A percentile compares a stretch with the other conserved stretches of the same genome.
Evolutionary conservation across 2,113 vertebrate genomes (phyloP).

Genomic region (Reinhardtius hippoglossoides): DNA sequence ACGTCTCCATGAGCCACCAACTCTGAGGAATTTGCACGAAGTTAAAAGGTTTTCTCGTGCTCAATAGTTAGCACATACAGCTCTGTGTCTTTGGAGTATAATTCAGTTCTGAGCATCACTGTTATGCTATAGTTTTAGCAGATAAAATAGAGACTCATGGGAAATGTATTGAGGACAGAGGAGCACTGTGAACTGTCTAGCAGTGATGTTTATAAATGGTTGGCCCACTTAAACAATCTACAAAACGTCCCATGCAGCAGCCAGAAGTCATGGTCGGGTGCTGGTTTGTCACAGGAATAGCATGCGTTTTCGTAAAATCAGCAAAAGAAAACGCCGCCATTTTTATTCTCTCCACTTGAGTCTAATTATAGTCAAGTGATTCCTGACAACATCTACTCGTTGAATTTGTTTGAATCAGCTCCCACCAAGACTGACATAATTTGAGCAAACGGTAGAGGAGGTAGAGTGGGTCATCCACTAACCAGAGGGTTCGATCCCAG

Average conservation of each 20-base stretch:
- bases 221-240: neutral
- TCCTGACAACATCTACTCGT: too few relatives aligned
- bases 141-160: neutral
- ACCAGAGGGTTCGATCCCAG: too few relatives aligned
- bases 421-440: too few relatives aligned
- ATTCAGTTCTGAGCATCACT: neutral
- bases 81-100: too few relatives aligned
- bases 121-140: neutral
- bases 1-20: neutral
- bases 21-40: neutral
- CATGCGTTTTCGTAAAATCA: too few relatives aligned
- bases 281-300: neutral
- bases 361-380: too few relatives aligned
- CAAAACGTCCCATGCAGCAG: neutral
- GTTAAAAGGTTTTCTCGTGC: neutral
- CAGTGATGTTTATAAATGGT: neutral
- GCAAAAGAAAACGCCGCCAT: too few relatives aligned
- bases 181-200: neutral
- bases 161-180: conserved; percentile 2
- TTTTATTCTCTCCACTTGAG: too few relatives aligned
- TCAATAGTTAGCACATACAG: neutral
- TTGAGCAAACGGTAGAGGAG: too few relatives aligned
- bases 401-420: too few relatives aligned
- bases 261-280: too few relatives aligned
- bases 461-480: too few relatives aligned